These are phyloP conservation scores for Pogonophryne albipinna DNA, from an alignment of 2,797 vertebrate species.

Conservation along the genomic window DNA sequence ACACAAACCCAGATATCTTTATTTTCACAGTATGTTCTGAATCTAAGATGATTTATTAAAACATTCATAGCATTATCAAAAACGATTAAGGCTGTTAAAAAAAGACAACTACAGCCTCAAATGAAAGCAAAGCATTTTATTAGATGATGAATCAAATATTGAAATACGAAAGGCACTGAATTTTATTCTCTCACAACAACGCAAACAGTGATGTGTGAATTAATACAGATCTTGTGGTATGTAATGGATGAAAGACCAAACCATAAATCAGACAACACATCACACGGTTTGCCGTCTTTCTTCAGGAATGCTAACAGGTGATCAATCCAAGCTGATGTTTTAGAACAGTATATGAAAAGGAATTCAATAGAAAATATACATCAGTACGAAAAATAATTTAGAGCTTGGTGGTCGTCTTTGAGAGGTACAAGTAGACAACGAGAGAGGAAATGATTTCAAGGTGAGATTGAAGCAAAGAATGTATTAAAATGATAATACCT, in stretches of 20 bases:
- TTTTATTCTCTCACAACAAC: conserved; percentile 26
- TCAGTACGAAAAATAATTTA: conserved; percentile 65
- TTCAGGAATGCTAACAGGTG: background rate
- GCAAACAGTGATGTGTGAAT: conserved; percentile 39
- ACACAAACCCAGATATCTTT: background rate
- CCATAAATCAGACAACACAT: conserved; percentile 19
- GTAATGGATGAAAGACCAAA: conserved; percentile 22
- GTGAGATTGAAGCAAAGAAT: background rate
- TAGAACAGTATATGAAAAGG: conserved; percentile 33
- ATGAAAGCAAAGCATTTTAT: conserved; percentile 74
- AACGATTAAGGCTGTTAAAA: background rate
- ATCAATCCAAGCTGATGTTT: conserved; percentile 27
- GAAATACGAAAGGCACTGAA: conserved; percentile 69
- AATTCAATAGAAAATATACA: conserved; percentile 65
- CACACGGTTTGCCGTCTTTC: background rate
- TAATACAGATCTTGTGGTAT: conserved; percentile 27
- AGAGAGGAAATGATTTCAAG: background rate
- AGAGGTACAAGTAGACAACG: background rate
- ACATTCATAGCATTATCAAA: background rate
- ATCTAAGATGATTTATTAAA: background rate
- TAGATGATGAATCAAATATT: conserved; percentile 54
- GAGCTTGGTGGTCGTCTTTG: conserved; percentile 8
- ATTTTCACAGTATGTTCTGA: background rate
- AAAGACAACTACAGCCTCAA: background rate
- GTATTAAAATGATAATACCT: background rate